Base-by-base conservation (phyloP, 1,140 invertebrate genomes). In the Brachionus plicatilis region DNA sequence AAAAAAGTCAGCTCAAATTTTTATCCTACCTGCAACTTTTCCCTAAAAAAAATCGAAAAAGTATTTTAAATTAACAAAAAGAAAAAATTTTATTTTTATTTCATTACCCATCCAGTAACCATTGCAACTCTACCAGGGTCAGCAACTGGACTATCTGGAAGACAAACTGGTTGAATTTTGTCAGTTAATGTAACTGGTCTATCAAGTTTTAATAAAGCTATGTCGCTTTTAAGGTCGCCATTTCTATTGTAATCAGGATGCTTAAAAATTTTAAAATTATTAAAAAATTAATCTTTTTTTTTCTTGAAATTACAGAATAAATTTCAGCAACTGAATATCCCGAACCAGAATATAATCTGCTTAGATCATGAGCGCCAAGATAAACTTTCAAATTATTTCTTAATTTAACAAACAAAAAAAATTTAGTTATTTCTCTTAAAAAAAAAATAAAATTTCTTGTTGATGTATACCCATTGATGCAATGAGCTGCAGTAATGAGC, bases 81-180 rank as follows among this genome's bases (percentile, higher is more conserved):
- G 6, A 37, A 37, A 37, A 37, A 37, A 6, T 6, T 37, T 37
- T 37, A 37, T 37, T 37, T 29, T 37, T 7, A 45, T 14, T 24
- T 14, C 1, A 11, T 65, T 82, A 68, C 79, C 79, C 79, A 82
- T 82, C 79, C 79, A 65, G 79, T 82, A 47, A 65, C 79, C 37
- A 68, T 82, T 27, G 6, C 79, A 24, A 65, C 53, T 82, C 43
- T 43, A 20, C 79, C 79, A 65, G 53, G 50, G n/a, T 60, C n/a
- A 68, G 79, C 50, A 65, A 85, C 24, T 9, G 66, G 14, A 11
- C 47, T 79, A 17, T 82, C 45, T 1, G 93, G 93, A 41, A 94
- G 86, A 88, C 93, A 94, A 17, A 91, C 92, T 0, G 93, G 92
- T 0, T 91, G 91, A 20, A 94, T 91, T 60, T 88, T 88, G 85